Conservation (phyloP, 2,113 vertebrate species). For the Elgaria multicarinata region DNA sequence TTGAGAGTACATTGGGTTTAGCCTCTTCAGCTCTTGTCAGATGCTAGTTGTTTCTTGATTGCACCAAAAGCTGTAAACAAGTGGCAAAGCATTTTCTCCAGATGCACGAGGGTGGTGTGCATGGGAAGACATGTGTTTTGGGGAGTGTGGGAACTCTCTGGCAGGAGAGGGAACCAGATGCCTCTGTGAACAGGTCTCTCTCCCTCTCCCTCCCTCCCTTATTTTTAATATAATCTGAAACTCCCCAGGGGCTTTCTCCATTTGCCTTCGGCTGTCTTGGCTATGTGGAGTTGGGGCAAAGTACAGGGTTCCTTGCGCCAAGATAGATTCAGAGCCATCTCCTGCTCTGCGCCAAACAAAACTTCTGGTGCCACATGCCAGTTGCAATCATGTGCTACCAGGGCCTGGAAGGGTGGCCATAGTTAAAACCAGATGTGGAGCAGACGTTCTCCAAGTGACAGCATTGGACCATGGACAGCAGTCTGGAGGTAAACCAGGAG, state of each 20-base stretch:
- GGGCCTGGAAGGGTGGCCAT: no score
- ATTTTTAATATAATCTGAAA: background rate
- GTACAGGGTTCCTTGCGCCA: background rate
- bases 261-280: background rate
- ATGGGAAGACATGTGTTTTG: slow-evolving; percentile 30
- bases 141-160: background rate
- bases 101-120: slow-evolving; percentile 50
- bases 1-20: slow-evolving; percentile 58
- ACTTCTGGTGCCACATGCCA: background rate
- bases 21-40: slow-evolving; percentile 46
- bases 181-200: background rate
- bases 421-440: background rate
- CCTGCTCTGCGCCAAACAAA: background rate
- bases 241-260: background rate
- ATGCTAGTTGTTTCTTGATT: slow-evolving; percentile 61
- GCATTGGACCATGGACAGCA: background rate
- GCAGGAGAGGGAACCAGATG: background rate
- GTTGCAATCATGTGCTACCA: background rate
- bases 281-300: background rate
- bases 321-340: background rate
- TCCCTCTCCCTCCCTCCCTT: background rate
- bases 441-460: no score
- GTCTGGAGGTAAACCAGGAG: background rate
- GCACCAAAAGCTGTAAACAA: slow-evolving; percentile 48
- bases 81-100: slow-evolving; percentile 62